Percentiles rank a stretch among this genome's conserved stretches.
Evolutionary conservation across 2,113 vertebrate genomes (phyloP).

Genomic region (Xiphophorus couchianus): DNA sequence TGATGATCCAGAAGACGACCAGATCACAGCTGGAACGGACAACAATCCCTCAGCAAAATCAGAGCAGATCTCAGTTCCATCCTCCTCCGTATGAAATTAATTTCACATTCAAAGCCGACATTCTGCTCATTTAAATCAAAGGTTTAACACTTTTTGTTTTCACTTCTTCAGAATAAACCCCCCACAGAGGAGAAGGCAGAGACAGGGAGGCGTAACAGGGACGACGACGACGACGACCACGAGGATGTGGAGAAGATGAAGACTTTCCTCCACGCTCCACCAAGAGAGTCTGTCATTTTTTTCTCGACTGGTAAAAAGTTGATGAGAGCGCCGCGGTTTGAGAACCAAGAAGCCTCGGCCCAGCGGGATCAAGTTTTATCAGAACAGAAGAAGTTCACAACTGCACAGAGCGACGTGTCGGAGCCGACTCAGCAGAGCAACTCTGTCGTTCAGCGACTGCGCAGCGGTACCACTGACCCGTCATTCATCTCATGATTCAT

Average conservation of each 20-base stretch:
- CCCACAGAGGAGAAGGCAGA: slow-evolving; percentile 24
- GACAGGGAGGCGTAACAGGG: not conserved
- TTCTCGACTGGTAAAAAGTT: slow-evolving; percentile 75
- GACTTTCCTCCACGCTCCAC: slow-evolving; percentile 65
- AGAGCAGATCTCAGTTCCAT: slow-evolving; percentile 22
- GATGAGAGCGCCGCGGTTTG: slow-evolving; percentile 41
- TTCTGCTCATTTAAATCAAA: not conserved
- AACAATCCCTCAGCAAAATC: slow-evolving; percentile 18
- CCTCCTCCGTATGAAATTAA: slow-evolving; percentile 50
- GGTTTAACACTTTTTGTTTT: not conserved
- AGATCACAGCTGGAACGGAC: slow-evolving; percentile 8
- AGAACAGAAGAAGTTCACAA: not conserved
- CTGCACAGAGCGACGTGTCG: not conserved
- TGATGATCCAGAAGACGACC: slow-evolving; percentile 65
- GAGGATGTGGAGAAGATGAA: not conserved
- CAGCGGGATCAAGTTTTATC: not conserved
- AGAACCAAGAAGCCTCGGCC: slow-evolving; percentile 12
- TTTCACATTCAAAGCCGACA: not conserved
- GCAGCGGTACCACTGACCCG: slow-evolving; percentile 47
- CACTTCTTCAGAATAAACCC: slow-evolving; percentile 40
- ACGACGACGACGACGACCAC: not conserved
- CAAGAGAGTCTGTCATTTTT: slow-evolving; percentile 80
- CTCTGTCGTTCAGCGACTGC: slow-evolving; percentile 9
- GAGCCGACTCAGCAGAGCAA: not conserved
- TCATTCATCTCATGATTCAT: not conserved